Evolutionary conservation across 2,113 vertebrate genomes (phyloP).

Genomic region (Thinocorus orbignyianus): DNA sequence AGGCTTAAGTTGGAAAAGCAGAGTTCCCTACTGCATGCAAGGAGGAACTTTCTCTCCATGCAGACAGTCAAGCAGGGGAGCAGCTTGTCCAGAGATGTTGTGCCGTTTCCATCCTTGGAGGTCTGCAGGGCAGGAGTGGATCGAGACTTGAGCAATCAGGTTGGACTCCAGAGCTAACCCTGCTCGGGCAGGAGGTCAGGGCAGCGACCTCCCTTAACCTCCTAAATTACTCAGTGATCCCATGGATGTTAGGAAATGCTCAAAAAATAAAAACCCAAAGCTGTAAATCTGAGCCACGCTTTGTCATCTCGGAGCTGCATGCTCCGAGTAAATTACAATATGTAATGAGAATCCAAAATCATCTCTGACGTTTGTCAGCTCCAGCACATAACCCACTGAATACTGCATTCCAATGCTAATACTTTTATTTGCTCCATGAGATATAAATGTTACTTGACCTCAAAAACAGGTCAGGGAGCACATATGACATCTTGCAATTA

Average conservation of each 20-base stretch:
- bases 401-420: background rate
- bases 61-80: background rate
- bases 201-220: background rate
- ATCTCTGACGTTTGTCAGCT: background rate
- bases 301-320: background rate
- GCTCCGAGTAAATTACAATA: background rate
- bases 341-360: background rate
- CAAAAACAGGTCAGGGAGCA: background rate
- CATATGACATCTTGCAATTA: conserved; percentile 36
- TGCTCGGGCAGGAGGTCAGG: accelerated
- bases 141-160: background rate
- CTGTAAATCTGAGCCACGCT: background rate
- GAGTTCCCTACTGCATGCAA: background rate
- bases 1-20: background rate
- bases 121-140: accelerated
- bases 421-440: conserved; percentile 16
- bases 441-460: conserved; percentile 35
- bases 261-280: background rate
- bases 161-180: background rate
- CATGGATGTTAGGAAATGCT: background rate
- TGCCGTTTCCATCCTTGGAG: background rate
- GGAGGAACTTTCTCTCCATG: background rate
- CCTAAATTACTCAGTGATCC: background rate
- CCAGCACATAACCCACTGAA: background rate
- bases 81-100: background rate